A percentile compares a stretch with the other conserved stretches of the same genome.
Conservation (phyloP, 2,888 invertebrate species). For the Cremastinae sp. region DNA sequence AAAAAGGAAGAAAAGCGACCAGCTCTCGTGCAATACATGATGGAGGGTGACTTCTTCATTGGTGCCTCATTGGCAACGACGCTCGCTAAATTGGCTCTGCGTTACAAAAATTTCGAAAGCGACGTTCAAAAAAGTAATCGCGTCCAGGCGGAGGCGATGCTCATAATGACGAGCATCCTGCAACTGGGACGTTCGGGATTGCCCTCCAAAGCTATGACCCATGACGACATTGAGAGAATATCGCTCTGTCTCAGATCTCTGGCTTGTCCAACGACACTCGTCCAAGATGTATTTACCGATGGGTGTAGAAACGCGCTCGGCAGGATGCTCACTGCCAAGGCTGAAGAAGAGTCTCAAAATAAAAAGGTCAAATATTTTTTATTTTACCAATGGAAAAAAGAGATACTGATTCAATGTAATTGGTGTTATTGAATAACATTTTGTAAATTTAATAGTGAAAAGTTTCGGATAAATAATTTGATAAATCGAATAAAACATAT, state of each 20-base stretch:
- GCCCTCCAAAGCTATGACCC: slow-evolving; percentile 91
- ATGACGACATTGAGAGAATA: slow-evolving; percentile 96
- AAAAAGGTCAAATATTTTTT: slow-evolving; percentile 80
- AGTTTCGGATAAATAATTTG: too few relatives aligned
- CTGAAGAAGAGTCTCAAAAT: slow-evolving; percentile 85
- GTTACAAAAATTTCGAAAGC: slow-evolving; percentile 74
- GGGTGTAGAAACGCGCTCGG: slow-evolving; percentile 90
- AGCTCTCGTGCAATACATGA: slow-evolving; percentile 91
- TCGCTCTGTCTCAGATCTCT: slow-evolving; percentile 90
- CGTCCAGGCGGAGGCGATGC: slow-evolving; percentile 91
- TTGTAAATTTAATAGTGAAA: neutral
- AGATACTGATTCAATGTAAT: neutral
- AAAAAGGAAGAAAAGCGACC: slow-evolving; percentile 87
- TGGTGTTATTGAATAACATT: neutral
- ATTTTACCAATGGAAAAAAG: neutral
- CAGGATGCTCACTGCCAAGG: slow-evolving; percentile 91
- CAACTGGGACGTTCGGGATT: slow-evolving; percentile 87
- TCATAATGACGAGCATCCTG: slow-evolving; percentile 92
- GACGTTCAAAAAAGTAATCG: slow-evolving; percentile 81
- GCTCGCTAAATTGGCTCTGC: slow-evolving; percentile 93
- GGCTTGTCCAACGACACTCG: slow-evolving; percentile 85
- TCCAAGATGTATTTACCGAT: slow-evolving; percentile 87
- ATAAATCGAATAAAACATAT: too few relatives aligned
- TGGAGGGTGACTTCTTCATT: slow-evolving; percentile 97
- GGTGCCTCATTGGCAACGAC: slow-evolving; percentile 95